Evolutionary conservation across 2,888 invertebrate species (phyloP).

Genomic region (Tipula helvola): DNA sequence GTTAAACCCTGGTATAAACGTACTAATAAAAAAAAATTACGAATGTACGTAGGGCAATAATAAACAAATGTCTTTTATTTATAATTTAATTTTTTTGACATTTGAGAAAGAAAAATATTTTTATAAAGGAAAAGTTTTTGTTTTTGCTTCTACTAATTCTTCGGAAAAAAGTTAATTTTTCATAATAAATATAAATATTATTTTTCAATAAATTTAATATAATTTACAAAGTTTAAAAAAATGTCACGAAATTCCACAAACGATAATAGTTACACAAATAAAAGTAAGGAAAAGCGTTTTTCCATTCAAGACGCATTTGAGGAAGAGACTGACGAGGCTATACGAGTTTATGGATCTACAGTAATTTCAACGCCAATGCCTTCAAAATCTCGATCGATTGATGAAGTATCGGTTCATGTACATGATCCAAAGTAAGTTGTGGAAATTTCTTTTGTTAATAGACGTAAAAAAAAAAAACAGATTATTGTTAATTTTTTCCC

Average conservation of each 20-base stretch:
- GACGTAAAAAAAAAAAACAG: neutral
- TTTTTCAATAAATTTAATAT: neutral
- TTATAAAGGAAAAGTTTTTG: neutral
- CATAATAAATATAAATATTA: neutral
- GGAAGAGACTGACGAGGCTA: slow-evolving; percentile 72
- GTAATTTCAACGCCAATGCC: slow-evolving; percentile 57
- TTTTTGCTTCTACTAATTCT: neutral
- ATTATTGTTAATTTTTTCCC: slow-evolving; percentile 21
- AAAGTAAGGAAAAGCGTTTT: slow-evolving; percentile 48
- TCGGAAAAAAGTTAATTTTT: neutral
- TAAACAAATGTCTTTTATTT: neutral
- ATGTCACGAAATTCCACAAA: slow-evolving; percentile 42
- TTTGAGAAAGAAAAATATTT: neutral
- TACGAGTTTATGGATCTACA: slow-evolving; percentile 68
- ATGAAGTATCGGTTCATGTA: slow-evolving; percentile 41
- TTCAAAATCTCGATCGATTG: slow-evolving; percentile 40
- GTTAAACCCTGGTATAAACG: too few species aligned
- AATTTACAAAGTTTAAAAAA: slow-evolving; percentile 20
- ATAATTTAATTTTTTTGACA: neutral
- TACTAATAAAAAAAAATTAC: neutral
- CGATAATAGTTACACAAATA: slow-evolving; percentile 20
- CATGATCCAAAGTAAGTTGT: slow-evolving; percentile 34
- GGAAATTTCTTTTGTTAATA: neutral
- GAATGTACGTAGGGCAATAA: neutral
- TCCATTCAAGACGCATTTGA: slow-evolving; percentile 78